A percentile compares a stretch with the other conserved stretches of the same genome.
Conservation (phyloP, 2,888 invertebrate species). For the Elegia similella region DNA sequence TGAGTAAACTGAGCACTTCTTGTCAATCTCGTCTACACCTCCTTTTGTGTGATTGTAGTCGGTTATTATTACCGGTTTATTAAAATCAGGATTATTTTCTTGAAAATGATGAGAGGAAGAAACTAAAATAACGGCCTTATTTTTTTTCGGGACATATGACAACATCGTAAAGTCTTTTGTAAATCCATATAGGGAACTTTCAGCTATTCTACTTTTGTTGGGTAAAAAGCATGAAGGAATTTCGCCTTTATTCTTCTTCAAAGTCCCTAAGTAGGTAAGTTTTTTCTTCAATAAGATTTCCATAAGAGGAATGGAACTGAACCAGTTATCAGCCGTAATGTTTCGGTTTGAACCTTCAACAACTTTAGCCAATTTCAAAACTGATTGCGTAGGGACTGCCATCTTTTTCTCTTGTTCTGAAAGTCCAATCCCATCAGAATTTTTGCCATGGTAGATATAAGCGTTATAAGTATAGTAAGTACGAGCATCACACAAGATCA, state of each 20-base stretch:
- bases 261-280: slow-evolving; percentile 29
- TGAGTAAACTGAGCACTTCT: slow-evolving; percentile 22
- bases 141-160: slow-evolving; percentile 21
- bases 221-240: slow-evolving; percentile 26
- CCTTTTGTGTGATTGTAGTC: slow-evolving; percentile 27
- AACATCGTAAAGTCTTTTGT: slow-evolving; percentile 24
- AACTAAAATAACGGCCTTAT: slow-evolving; percentile 23
- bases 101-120: slow-evolving; percentile 12
- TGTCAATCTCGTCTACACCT: slow-evolving; percentile 24
- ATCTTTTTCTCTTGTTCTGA: slow-evolving; percentile 26
- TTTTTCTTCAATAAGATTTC: slow-evolving; percentile 25
- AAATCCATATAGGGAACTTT: slow-evolving; percentile 23
- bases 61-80: slow-evolving; percentile 23
- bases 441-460: slow-evolving; percentile 27
- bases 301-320: slow-evolving; percentile 29
- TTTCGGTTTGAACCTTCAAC: slow-evolving; percentile 26
- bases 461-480: slow-evolving; percentile 26
- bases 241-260: slow-evolving; percentile 29
- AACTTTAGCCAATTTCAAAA: slow-evolving; percentile 24
- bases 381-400: slow-evolving; percentile 25
- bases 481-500: slow-evolving; percentile 23
- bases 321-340: slow-evolving; percentile 31
- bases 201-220: slow-evolving; percentile 20
- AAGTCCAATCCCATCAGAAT: slow-evolving; percentile 27
- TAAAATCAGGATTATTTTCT: slow-evolving; percentile 18